A percentile compares a stretch with the other conserved stretches of the same genome.
Conservation (phyloP, 1,140 invertebrate genomes). For the Drosophila willistoni region DNA sequence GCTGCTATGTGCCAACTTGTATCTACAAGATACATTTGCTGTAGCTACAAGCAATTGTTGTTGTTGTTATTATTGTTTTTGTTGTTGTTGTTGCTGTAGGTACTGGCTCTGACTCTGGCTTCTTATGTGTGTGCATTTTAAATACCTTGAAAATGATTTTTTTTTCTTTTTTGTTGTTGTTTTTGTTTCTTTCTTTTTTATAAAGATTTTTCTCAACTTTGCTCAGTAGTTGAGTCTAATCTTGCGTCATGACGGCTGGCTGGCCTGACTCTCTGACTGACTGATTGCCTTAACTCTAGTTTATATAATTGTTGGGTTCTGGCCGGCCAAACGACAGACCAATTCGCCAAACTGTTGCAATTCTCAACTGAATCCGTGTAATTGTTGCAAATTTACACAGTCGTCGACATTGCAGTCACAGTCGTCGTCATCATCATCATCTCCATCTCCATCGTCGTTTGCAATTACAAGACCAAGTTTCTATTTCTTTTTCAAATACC, state of each 20-base stretch:
- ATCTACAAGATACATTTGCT: conserved; percentile 70
- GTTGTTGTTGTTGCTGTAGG: conserved; percentile 29
- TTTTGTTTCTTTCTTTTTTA: background rate
- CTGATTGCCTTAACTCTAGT: conserved; percentile 57
- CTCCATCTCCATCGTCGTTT: conserved; percentile 52
- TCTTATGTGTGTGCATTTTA: conserved; percentile 65
- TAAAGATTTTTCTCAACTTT: conserved; percentile 67
- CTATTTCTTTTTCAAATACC: conserved; percentile 49
- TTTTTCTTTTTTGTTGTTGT: too few relatives aligned
- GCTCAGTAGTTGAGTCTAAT: conserved; percentile 34
- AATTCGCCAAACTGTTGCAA: conserved; percentile 43
- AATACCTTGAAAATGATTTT: conserved; percentile 74
- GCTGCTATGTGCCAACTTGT: conserved; percentile 58
- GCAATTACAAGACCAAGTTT: conserved; percentile 67
- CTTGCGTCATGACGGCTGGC: conserved; percentile 42
- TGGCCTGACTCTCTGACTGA: conserved; percentile 27
- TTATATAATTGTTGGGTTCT: conserved; percentile 77
- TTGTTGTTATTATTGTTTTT: conserved; percentile 22
- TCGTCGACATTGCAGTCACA: conserved; percentile 39
- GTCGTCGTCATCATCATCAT: conserved; percentile 22
- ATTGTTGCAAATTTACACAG: conserved; percentile 60
- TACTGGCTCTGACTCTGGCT: conserved; percentile 33
- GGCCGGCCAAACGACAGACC: conserved; percentile 19
- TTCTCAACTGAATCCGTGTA: conserved; percentile 46
- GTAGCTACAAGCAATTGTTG: conserved; percentile 37